A percentile compares a stretch with the other conserved stretches of the same genome.
Conservation (phyloP, 2,797 vertebrate genomes). For the Sebastolobus alascanus region DNA sequence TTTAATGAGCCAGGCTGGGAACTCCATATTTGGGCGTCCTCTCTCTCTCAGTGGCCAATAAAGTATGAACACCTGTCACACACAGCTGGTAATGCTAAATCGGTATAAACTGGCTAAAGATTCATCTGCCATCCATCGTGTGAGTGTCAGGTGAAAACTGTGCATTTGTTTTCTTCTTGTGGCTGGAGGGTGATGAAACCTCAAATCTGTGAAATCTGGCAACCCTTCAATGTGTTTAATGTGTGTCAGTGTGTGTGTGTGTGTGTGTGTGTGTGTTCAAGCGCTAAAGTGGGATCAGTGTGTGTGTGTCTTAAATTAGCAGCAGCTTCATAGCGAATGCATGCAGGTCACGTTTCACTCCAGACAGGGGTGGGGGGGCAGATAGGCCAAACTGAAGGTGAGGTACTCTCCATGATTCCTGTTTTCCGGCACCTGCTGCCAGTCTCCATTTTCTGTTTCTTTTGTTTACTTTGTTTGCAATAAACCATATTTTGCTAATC, state of each 20-base stretch:
- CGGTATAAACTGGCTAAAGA: not conserved
- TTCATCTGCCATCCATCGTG: not conserved
- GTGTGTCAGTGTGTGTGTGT: not conserved
- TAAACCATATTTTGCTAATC: no score
- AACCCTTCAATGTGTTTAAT: not conserved
- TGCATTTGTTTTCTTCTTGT: not conserved
- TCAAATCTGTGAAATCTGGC: not conserved
- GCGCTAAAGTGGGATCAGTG: not conserved
- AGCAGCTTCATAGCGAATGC: slow-evolving; percentile 24
- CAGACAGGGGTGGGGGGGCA: not conserved
- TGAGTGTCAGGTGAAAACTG: not conserved
- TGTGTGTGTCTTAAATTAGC: slow-evolving; percentile 39
- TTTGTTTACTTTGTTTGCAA: no score
- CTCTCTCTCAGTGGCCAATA: not conserved
- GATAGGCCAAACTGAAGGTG: slow-evolving; percentile 1
- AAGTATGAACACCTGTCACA: slow-evolving; percentile 31
- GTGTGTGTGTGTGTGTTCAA: not conserved
- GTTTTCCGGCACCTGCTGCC: no score
- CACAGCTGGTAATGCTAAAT: slow-evolving; percentile 14
- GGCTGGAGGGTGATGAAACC: not conserved
- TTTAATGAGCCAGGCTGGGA: not conserved
- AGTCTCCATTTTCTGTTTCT: no score
- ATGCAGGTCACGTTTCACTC: slow-evolving; percentile 54
- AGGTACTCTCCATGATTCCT: not conserved
- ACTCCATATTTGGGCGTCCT: slow-evolving; percentile 19